These are phyloP conservation scores for Synergus laeviventris DNA, from an alignment of 2,888 invertebrate genomes.

Conservation along the genomic window DNA sequence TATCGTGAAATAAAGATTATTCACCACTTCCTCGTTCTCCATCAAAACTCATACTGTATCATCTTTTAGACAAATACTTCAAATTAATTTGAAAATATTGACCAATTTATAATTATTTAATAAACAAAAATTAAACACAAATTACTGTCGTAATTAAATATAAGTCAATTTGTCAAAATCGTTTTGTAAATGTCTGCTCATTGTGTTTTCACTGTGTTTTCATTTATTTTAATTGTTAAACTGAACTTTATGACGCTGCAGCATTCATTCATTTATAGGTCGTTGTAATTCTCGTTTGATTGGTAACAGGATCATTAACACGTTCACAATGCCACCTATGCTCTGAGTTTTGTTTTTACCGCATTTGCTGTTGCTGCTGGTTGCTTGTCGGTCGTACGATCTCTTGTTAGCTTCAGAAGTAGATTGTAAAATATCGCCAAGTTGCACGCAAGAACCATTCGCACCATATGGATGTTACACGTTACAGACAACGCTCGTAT, in stretches of 20 bases:
- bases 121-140: too few species aligned
- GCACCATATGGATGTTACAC: neutral
- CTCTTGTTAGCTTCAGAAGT: neutral
- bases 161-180: neutral
- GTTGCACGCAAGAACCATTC: conserved; percentile 2
- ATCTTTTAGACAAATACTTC: too few species aligned
- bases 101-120: too few species aligned
- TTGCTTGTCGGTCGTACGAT: neutral
- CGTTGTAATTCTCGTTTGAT: neutral
- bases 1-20: too few species aligned
- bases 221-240: neutral
- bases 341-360: conserved; percentile 5
- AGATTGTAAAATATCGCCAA: conserved; percentile 7
- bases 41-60: too few species aligned
- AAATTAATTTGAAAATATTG: too few species aligned
- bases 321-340: neutral
- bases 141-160: neutral
- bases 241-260: neutral
- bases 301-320: conserved; percentile 5
- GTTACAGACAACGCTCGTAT: neutral
- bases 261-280: neutral
- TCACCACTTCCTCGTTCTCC: too few species aligned
- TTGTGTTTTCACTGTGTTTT: neutral
- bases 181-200: neutral
- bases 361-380: neutral